Conservation (phyloP, 1,140 invertebrate genomes). For the Heliothis subflexa region DNA sequence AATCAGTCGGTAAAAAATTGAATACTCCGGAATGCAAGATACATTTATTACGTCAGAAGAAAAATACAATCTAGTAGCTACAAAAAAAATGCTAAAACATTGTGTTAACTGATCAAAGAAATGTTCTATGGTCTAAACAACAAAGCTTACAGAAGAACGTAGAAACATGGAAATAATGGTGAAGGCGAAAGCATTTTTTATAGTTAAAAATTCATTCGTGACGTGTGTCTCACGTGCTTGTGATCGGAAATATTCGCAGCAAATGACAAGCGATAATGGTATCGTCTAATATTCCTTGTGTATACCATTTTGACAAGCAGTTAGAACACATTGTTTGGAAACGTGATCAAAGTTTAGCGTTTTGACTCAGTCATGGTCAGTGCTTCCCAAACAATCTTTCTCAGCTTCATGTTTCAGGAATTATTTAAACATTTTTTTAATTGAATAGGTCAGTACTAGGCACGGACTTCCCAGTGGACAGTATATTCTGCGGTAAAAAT, state of each 20-base stretch:
- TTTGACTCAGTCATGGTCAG: constrained; percentile 12
- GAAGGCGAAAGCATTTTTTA: background rate
- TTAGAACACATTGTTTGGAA: constrained; percentile 44
- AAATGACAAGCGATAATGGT: background rate
- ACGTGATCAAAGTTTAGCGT: constrained; percentile 37
- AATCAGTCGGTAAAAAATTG: background rate
- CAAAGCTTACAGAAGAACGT: constrained; percentile 1
- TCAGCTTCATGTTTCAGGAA: background rate
- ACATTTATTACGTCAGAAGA: constrained; percentile 1
- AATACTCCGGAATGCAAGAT: background rate
- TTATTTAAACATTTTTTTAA: constrained; percentile 2
- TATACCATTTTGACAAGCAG: constrained; percentile 32
- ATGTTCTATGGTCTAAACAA: constrained; percentile 15
- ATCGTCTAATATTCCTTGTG: background rate
- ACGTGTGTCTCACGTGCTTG: background rate
- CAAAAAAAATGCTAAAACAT: constrained; percentile 2
- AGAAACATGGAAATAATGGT: background rate
- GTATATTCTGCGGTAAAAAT: constrained; percentile 69
- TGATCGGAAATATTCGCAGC: background rate
- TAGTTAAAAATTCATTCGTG: background rate
- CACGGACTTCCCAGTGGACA: constrained; percentile 72
- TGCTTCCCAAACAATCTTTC: constrained; percentile 34
- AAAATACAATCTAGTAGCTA: constrained; percentile 12
- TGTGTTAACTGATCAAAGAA: constrained; percentile 41
- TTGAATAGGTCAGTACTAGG: constrained; percentile 21